phyloP scores from a whole-genome alignment of 2,888 invertebrate species.

The Heteromyza rotundicornis region DNA sequence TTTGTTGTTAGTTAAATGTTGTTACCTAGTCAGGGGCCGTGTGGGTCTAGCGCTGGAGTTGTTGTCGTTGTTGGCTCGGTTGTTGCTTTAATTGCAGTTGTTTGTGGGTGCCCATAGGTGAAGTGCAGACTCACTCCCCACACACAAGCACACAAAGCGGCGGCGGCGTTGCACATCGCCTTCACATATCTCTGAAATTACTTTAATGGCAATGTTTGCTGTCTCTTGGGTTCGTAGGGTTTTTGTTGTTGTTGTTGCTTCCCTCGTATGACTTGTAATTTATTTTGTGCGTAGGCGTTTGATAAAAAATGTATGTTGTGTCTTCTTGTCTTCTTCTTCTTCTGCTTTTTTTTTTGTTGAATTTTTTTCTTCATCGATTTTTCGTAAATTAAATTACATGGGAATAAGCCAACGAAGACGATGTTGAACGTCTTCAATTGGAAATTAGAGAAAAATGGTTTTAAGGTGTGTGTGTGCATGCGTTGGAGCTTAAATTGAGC shows the following conservation, averaged over 20 bases:
- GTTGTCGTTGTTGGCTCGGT: conserved; percentile 8
- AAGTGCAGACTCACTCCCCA: background rate
- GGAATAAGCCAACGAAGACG: too few relatives aligned
- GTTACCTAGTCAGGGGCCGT: too few relatives aligned
- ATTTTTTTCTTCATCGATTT: too few relatives aligned
- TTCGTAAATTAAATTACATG: too few relatives aligned
- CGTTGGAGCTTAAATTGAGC: too few relatives aligned
- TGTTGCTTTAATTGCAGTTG: conserved; percentile 7
- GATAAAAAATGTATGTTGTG: too few relatives aligned
- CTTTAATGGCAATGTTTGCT: background rate
- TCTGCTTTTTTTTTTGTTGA: too few relatives aligned
- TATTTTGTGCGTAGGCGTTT: background rate
- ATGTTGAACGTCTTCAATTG: too few relatives aligned
- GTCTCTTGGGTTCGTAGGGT: background rate
- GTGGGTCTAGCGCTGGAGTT: conserved; percentile 16
- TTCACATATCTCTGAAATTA: background rate
- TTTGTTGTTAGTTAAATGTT: too few relatives aligned
- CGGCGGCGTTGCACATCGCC: background rate
- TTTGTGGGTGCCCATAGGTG: conserved; percentile 2
- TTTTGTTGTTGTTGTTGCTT: background rate
- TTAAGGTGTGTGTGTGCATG: too few relatives aligned
- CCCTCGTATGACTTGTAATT: background rate
- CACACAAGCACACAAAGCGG: background rate
- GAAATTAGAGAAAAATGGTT: too few relatives aligned
- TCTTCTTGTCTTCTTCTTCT: too few relatives aligned